Evolutionary conservation across 1,140 invertebrate species (phyloP), one percentile per base, ranked within the genome.

Genomic region (Ectropis grisescens): DNA sequence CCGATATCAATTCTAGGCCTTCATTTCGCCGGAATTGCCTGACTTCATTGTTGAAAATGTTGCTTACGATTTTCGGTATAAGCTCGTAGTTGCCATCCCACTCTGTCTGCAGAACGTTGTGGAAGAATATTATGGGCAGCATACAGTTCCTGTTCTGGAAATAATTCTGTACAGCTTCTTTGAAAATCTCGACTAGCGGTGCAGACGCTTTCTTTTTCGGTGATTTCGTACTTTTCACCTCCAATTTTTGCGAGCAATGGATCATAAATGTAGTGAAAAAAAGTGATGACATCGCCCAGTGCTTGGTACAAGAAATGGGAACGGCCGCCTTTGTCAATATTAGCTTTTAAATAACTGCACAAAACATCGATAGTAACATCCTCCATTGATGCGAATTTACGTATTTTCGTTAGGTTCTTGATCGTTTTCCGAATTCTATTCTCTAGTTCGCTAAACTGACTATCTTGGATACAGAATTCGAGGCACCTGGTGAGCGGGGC

Each of bases 381-480:
- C 1, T 86, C 82, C 3, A 67, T 80, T 22, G 85, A 81, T 1
- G 72, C 74, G 51, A 90, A 90, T 48, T 88, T 88, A 46, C 86
- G 88, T 2, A 89, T 55, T 29, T 65, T 67, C 9, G 87, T 76
- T 5, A 91, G 57, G 48, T 84, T 87, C 46, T 87, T 87, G 10
- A 91, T 71, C 37, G 86, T 87, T 37, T 84, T 71, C 43, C 87
- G 80, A 2, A 90, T 62, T 54, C 87, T 83, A 36, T 82, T 84
- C 58, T 87, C 84, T n/a, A 92, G 49, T 14, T 89, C 89, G 57
- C 84, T 87, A 38, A 90, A 88, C 59, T 90, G 86, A 23, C 72
- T 80, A 48, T 90, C 88, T 50, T 87, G 86, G 29, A 90, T 88
- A 39, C 87, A 86, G 57, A 87, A 88, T 58, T 91, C 89, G 1